Evolutionary conservation across 2,888 invertebrate species (phyloP), one percentile per base, ranked within the genome.

Genomic region (Lepidocyrtoides sp.): DNA sequence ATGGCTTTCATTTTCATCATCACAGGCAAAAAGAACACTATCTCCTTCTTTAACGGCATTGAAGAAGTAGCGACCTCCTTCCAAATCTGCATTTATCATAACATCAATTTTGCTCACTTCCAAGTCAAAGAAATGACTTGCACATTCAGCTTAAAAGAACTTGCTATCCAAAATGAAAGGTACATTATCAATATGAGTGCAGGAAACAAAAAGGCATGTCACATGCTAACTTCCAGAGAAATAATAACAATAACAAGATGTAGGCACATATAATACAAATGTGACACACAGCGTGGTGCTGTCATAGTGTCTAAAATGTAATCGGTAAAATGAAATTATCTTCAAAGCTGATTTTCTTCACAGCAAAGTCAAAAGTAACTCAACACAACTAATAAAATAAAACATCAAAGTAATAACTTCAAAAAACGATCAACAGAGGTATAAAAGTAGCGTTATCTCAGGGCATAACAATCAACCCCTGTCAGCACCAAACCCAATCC

Each of bases 1-100:
- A 95, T 99, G 99, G 94, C 99, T 98, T 95, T 99, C 99, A 95
- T 98, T 99, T 96, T 99, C 99, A 95, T 99, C 99, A 94, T 99
- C 98, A 94, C 98, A 98, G 5, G 99, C 99, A 96, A 98, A 99
- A 91, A 99, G 96, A 91, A 99, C 98, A 94, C 98, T 99, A 95
- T 99, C 99, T 84, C 99, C 99, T 95, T 99, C 99, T 94, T 99
- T 97, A 20, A 99, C 99, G 54, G 99, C 99, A 95, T 99, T 99
- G 97, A 99, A 99, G 96, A 99, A 99, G 96, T 97, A 98, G 95
- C 98, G 97, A 81, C 96, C 99, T 82, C 99, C 99, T 95, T 98
- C 98, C 95, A 98, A 96, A 96, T 98, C 98, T 98, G 96, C 36
- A 8, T 69, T 69, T 36, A 57, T 79, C 36, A 79, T 20, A 10